Conservation (phyloP, 2,888 invertebrate genomes). For the Eilema depressum region DNA sequence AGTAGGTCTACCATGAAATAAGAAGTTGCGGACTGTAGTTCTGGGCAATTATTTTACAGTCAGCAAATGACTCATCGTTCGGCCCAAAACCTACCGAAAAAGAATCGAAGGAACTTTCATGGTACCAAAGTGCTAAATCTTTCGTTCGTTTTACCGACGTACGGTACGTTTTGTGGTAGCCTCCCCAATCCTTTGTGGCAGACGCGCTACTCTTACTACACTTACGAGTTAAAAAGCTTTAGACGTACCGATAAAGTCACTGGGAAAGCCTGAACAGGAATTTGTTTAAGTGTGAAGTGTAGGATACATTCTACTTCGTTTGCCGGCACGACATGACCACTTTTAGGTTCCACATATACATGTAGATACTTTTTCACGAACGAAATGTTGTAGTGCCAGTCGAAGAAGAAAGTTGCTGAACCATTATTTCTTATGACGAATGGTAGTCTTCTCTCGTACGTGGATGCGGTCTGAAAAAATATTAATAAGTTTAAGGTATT, state of each 20-base stretch:
- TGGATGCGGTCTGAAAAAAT: constrained; percentile 73
- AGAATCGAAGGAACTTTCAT: no score
- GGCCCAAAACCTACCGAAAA: no score
- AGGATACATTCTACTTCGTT: constrained; percentile 69
- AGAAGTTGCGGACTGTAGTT: no score
- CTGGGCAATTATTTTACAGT: no score
- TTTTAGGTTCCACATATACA: constrained; percentile 71
- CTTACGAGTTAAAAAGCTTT: neutral
- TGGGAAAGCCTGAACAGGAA: constrained; percentile 76
- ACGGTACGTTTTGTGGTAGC: no score
- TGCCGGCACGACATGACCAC: constrained; percentile 73
- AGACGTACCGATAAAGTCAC: constrained; percentile 68
- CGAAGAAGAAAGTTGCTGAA: constrained; percentile 78
- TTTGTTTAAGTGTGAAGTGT: constrained; percentile 73
- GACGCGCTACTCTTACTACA: neutral
- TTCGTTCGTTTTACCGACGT: no score
- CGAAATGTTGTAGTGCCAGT: constrained; percentile 71
- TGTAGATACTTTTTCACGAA: constrained; percentile 76
- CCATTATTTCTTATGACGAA: constrained; percentile 79
- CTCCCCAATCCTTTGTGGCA: neutral
- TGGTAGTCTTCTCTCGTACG: constrained; percentile 75
- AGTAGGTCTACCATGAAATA: no score
- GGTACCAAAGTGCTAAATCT: no score
- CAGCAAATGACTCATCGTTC: no score
- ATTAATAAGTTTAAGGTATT: neutral